These are phyloP conservation scores for Oxygymnocypris stewartii DNA, from an alignment of 2,113 vertebrate species.

Conservation along the genomic window DNA sequence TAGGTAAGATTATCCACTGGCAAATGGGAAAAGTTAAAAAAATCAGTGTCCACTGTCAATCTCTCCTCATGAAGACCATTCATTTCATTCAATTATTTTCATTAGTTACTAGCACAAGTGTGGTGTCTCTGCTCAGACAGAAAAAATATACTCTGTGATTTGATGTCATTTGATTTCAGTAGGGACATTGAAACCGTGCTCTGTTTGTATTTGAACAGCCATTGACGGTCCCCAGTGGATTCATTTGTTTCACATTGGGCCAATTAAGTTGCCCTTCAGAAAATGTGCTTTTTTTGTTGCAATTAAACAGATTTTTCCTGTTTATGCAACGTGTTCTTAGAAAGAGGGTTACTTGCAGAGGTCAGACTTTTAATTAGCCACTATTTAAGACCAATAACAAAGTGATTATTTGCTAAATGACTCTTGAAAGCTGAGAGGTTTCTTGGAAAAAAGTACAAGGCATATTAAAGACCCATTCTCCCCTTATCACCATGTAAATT, in stretches of 20 bases:
- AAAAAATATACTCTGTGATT: conserved; percentile 90
- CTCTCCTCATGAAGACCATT: conserved; percentile 52
- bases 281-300: conserved; percentile 77
- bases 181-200: conserved; percentile 82
- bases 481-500: conserved; percentile 45
- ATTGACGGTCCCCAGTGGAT: conserved; percentile 91
- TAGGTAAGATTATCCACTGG: neutral
- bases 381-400: conserved; percentile 92
- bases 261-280: conserved; percentile 79
- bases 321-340: conserved; percentile 94
- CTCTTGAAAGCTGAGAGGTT: conserved; percentile 66
- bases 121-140: conserved; percentile 85
- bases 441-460: conserved; percentile 41
- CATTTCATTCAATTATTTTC: conserved; percentile 72
- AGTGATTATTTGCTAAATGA: conserved; percentile 88
- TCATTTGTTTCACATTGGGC: conserved; percentile 91
- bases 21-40: conserved; percentile 72
- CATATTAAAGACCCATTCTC: conserved; percentile 48
- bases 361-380: conserved; percentile 92
- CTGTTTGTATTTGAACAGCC: conserved; percentile 94
- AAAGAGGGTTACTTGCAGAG: conserved; percentile 83
- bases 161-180: conserved; percentile 93
- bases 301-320: conserved; percentile 97
- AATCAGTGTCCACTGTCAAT: conserved; percentile 75
- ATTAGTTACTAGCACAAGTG: conserved; percentile 73